Evolutionary conservation across 2,113 vertebrate genomes (phyloP).

Genomic region (mouse (Mus musculus)): DNA sequence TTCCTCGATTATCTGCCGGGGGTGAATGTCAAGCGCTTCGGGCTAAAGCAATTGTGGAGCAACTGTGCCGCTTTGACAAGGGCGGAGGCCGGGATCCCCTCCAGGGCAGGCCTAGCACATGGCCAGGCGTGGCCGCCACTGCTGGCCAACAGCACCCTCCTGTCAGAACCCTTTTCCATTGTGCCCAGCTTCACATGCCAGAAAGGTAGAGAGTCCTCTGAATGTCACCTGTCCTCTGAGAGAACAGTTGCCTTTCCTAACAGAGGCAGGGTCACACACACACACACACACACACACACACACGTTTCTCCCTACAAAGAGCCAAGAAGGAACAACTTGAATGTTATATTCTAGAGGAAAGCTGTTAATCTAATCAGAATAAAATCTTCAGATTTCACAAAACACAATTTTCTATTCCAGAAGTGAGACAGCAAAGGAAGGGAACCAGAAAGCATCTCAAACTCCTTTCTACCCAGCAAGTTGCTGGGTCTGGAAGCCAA

Average conservation of each 20-base stretch:
- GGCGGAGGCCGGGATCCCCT: slow-evolving; percentile 70
- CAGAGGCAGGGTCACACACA: neutral
- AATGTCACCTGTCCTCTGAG: slow-evolving; percentile 55
- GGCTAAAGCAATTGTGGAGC: slow-evolving; percentile 91
- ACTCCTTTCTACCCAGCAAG: neutral
- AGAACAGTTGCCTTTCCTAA: slow-evolving; percentile 8
- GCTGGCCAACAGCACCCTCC: neutral
- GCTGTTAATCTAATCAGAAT: rapidly evolving
- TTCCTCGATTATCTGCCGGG: slow-evolving; percentile 97
- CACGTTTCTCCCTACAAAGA: neutral
- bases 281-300: neutral
- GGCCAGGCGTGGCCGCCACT: neutral
- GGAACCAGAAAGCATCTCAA: neutral
- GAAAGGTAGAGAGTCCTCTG: neutral
- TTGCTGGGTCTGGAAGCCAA: neutral
- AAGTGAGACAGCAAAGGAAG: neutral
- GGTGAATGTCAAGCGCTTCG: slow-evolving; percentile 96
- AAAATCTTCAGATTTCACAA: neutral
- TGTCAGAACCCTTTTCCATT: slow-evolving; percentile 63
- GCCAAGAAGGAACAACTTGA: neutral
- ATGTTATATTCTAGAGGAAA: neutral
- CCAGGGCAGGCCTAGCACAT: neutral
- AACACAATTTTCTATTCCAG: rapidly evolving
- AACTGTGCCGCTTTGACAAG: slow-evolving; percentile 83
- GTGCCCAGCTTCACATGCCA: slow-evolving; percentile 41